These are phyloP conservation scores for Drosophila melanosoma DNA, from an alignment of 2,888 invertebrate species.

Conservation along the genomic window DNA sequence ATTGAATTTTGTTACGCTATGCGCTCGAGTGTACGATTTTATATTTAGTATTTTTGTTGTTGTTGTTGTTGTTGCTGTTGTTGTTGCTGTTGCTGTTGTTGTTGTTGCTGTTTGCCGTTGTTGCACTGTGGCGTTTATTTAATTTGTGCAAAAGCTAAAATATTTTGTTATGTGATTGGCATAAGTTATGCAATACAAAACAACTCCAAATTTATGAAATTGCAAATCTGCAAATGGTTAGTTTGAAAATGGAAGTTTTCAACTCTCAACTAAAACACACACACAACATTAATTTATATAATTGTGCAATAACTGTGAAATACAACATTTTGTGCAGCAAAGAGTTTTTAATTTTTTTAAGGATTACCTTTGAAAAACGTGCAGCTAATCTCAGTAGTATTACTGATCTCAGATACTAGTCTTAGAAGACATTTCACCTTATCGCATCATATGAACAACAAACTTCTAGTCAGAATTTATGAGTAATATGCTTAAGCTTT, in stretches of 20 bases:
- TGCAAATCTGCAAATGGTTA: conserved; percentile 23
- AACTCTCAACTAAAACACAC: conserved; percentile 9
- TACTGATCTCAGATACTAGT: background rate
- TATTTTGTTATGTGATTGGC: conserved; percentile 77
- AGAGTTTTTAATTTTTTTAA: conserved; percentile 5
- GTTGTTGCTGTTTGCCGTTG: conserved; percentile 26
- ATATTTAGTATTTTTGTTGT: conserved; percentile 49
- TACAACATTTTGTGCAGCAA: background rate
- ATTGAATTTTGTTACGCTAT: conserved; percentile 80
- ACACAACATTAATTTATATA: background rate
- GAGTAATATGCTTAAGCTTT: background rate
- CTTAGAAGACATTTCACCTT: background rate
- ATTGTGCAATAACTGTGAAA: conserved; percentile 1
- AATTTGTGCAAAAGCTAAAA: conserved; percentile 75
- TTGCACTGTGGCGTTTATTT: conserved; percentile 70
- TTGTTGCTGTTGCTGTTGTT: conserved; percentile 26
- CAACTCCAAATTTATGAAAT: conserved; percentile 43
- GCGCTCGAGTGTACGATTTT: conserved; percentile 71
- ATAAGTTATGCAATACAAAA: conserved; percentile 64
- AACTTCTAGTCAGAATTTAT: no score
- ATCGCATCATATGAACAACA: background rate
- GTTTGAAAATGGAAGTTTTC: background rate
- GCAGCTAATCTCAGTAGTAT: background rate
- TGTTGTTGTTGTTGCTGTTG: conserved; percentile 36
- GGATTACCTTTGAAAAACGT: background rate